Conservation (phyloP, 2,113 vertebrate species). For the Mixornis gularis region DNA sequence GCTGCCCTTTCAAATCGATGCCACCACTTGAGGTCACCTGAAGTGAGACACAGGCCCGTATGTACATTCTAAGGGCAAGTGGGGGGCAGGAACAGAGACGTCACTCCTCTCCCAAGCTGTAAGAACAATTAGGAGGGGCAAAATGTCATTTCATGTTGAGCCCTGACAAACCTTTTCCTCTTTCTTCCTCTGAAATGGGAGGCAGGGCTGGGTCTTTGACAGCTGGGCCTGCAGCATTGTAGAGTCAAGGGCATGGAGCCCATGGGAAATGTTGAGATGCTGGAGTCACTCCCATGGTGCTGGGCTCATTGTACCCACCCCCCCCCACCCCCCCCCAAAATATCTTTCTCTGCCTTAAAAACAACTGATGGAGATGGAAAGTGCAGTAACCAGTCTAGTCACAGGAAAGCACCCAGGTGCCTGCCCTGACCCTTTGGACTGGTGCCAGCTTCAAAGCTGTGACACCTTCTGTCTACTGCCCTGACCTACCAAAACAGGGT, state of each 20-base stretch:
- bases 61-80: no score
- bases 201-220: no score
- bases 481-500: not conserved
- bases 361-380: no score
- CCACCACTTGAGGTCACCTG: not conserved
- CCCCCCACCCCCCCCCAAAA: no score
- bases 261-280: not conserved
- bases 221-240: rapidly evolving
- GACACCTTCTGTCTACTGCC: not conserved
- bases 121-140: no score
- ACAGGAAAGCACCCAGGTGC: no score
- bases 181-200: not conserved
- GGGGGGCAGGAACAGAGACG: no score
- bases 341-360: not conserved
- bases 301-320: not conserved
- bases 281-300: not conserved
- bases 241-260: no score
- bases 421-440: not conserved
- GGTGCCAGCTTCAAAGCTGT: not conserved
- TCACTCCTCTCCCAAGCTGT: no score
- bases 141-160: not conserved
- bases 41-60: no score
- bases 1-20: not conserved
- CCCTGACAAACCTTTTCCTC: no score
- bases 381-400: not conserved